Base-by-base conservation (phyloP, 2,888 invertebrate species). In the Chrysolina haemoptera region DNA sequence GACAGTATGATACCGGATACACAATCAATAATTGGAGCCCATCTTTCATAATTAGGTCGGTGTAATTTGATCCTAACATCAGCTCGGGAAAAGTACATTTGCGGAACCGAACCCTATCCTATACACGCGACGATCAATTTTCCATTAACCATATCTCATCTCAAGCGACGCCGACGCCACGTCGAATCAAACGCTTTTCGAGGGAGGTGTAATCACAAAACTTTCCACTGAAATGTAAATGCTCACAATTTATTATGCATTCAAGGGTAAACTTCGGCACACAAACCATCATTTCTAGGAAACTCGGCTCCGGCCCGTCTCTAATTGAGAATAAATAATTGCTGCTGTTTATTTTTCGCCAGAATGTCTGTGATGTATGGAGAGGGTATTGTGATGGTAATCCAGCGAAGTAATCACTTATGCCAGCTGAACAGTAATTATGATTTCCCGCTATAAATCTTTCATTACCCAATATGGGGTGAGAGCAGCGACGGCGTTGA, bases 151-250 rank as follows among this genome's bases (percentile, higher is more conserved):
- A 53, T 53, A 53, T 53, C 18, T 53, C 53, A 53, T 53, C 53
- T 53, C 18, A 12, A 12, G 22, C 53, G 20, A 53, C 18, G 20
- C 20, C 53, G 20, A 53, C 18, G 20, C 20, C 11, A 18, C 53
- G 12, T 16, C 16, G 48, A 48, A 48, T 48, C 48, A 16, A 53
- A 53, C 1, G 20, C 53, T 53, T 53, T 16, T 2, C 53, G 20
- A 53, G 53, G 53, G 20, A 53, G 14, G 53, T 53, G 20, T 53
- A 53, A 53, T 53, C 53, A 53, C 16, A 16, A 53, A 53, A 53
- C 53, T 53, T 53, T 53, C 53, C 11, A 53, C 53, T 53, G 53
- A 53, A 53, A 53, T 53, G 53, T 53, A 53, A 53, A 53, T 53
- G 53, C 53, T 22, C 53, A 22, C 53, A 20, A 53, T 53, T 53